Percentiles rank a stretch among this genome's conserved stretches.
phyloP scores from a whole-genome alignment of 2,113 vertebrate species.

The Pomatostomus ruficeps region DNA sequence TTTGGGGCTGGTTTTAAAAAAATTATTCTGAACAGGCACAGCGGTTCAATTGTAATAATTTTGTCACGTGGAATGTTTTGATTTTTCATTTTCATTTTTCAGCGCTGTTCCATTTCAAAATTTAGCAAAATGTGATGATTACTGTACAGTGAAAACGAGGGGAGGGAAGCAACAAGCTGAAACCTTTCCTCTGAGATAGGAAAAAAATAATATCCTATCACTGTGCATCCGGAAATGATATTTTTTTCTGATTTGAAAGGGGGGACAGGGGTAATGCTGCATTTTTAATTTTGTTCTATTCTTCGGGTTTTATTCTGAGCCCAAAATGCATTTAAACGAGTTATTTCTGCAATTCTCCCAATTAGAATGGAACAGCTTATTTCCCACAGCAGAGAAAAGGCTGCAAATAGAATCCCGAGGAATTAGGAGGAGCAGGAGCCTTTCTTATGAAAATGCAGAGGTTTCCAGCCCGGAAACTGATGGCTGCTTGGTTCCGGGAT shows the following conservation, averaged over 20 bases:
- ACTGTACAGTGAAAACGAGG: background rate
- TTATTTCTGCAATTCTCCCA: background rate
- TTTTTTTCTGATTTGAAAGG: background rate
- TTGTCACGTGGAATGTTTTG: background rate
- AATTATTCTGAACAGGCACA: background rate
- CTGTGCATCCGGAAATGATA: background rate
- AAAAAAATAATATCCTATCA: background rate
- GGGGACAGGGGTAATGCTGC: background rate
- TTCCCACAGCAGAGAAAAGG: constrained; percentile 11
- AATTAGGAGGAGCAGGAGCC: background rate
- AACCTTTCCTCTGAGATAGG: background rate
- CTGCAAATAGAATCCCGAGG: background rate
- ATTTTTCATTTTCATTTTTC: constrained; percentile 5
- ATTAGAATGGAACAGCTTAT: constrained; percentile 41
- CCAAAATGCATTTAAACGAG: background rate
- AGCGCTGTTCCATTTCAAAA: background rate
- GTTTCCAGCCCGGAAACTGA: background rate
- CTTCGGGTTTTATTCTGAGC: background rate
- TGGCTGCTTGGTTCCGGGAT: background rate
- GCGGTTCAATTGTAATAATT: background rate
- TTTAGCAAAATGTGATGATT: background rate
- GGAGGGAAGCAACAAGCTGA: background rate
- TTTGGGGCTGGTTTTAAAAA: background rate
- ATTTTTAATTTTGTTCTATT: background rate
- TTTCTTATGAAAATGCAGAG: constrained; percentile 16